Evolutionary conservation across 2,113 vertebrate species (phyloP), one percentile per base, ranked within the genome.

Genomic region (Synodontis membranacea): DNA sequence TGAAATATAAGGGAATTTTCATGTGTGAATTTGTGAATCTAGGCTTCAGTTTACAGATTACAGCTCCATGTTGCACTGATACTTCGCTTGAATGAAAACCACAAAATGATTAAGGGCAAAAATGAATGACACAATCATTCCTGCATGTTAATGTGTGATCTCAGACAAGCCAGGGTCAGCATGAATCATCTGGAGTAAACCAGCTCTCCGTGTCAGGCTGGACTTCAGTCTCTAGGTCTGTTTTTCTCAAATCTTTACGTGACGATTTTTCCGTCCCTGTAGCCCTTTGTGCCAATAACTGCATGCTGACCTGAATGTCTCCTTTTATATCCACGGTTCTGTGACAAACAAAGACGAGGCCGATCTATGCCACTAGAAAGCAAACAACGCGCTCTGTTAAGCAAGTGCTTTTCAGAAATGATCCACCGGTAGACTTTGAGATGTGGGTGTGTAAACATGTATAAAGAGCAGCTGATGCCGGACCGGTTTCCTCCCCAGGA

Each of bases 401-500:
- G 44, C 42, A 76, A 46, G 10, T 58, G 19, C 44, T n/a, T 74
- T 74, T 74, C 42, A 83, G 44, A 74, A 39, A 84, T 88, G 79
- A 88, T 75, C 60, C 42, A 31, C 76, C 34, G 56, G 37, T 89
- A 86, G 90, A 93, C 92, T 94, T 93, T 92, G 91, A 89, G 50
- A 90, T 48, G 9, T 58, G 78, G 90, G 70, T 28, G 60, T 83
- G 80, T 46, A 8, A 34, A 48, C 70, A 48, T n/a, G 31, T 31
- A 19, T 46, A 21, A 21, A 66, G 9, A 48, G 10, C 84, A 80
- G 31, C 44, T 39, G 82, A 28, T 44, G 15, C 10, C 14, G 31
- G 37, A 70, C 42, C 17, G n/a, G 44, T 64, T 87, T 83, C 14
- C 19, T 62, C 15, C 11, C 11, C n/a, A 64, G 74, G 46, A n/a